Percentiles rank a stretch among this genome's conserved stretches.
Evolutionary conservation across 2,888 invertebrate species (phyloP).

Genomic region (Argyra leucocephala): DNA sequence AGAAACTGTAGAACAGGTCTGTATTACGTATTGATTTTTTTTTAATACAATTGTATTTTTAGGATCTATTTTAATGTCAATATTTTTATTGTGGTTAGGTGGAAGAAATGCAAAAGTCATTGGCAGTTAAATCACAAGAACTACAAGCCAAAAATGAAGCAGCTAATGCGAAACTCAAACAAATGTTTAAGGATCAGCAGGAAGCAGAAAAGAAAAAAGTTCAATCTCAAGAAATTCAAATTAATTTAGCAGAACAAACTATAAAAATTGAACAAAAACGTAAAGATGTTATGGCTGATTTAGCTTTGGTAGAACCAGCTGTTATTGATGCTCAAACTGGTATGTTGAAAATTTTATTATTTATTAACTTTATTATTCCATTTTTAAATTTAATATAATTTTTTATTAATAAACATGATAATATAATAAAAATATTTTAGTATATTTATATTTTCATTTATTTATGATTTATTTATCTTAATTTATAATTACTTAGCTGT

Average conservation of each 20-base stretch:
- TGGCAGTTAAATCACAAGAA: constrained; percentile 92
- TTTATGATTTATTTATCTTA: not conserved
- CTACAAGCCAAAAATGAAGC: constrained; percentile 96
- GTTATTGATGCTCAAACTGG: constrained; percentile 97
- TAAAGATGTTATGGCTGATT: constrained; percentile 87
- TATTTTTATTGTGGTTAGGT: constrained; percentile 50
- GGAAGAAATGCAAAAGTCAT: constrained; percentile 97
- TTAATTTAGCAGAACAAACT: constrained; percentile 75
- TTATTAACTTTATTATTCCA: not conserved
- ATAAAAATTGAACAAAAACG: constrained; percentile 89
- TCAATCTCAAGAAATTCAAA: constrained; percentile 92
- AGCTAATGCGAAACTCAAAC: constrained; percentile 96
- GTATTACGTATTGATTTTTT: not conserved
- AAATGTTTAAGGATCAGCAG: constrained; percentile 99
- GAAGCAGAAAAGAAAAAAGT: constrained; percentile 99
- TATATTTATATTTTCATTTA: not conserved
- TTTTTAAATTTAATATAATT: not conserved
- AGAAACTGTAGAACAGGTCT: constrained; percentile 87
- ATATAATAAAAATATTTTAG: not conserved
- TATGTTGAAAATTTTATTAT: constrained; percentile 37
- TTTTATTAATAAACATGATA: not conserved
- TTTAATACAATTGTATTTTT: not conserved
- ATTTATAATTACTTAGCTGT: constrained; percentile 55
- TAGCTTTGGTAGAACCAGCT: constrained; percentile 96
- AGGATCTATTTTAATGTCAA: not conserved